Evolutionary conservation across 1,140 invertebrate species (phyloP).

Genomic region (Bacillus rossius): DNA sequence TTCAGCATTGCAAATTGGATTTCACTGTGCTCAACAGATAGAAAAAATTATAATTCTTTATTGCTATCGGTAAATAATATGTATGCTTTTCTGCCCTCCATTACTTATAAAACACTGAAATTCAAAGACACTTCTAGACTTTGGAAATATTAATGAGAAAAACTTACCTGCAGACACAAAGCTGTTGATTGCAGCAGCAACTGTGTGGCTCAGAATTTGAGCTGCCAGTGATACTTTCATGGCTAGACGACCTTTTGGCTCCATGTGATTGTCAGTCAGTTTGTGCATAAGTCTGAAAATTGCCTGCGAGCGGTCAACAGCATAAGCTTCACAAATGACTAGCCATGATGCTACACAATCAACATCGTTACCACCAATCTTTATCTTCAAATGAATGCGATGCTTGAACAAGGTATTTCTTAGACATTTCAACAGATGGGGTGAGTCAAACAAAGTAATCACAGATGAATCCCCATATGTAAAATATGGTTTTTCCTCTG

Average conservation of each 20-base stretch:
- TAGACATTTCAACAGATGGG: not conserved
- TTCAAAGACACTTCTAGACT: too few relatives aligned
- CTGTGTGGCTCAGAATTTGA: slow-evolving; percentile 1
- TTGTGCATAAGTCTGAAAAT: not conserved
- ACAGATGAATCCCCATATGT: not conserved
- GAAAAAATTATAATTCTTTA: too few relatives aligned
- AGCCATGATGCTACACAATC: not conserved
- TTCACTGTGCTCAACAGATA: too few relatives aligned
- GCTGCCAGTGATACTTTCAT: not conserved
- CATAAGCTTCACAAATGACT: not conserved
- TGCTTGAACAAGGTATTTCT: not conserved
- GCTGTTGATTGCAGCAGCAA: not conserved
- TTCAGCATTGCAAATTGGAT: too few relatives aligned
- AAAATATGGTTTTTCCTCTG: not conserved
- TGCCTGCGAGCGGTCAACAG: not conserved
- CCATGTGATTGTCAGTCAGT: not conserved
- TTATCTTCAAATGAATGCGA: not conserved
- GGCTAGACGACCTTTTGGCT: not conserved
- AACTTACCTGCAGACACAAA: too few relatives aligned
- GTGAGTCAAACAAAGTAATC: not conserved
- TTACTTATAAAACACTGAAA: too few relatives aligned
- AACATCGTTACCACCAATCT: not conserved
- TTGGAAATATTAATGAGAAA: too few relatives aligned
- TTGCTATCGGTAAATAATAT: too few relatives aligned
- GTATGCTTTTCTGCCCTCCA: too few relatives aligned